Conservation (phyloP, 1,140 invertebrate species). For the Oncopodura yosiiana region DNA sequence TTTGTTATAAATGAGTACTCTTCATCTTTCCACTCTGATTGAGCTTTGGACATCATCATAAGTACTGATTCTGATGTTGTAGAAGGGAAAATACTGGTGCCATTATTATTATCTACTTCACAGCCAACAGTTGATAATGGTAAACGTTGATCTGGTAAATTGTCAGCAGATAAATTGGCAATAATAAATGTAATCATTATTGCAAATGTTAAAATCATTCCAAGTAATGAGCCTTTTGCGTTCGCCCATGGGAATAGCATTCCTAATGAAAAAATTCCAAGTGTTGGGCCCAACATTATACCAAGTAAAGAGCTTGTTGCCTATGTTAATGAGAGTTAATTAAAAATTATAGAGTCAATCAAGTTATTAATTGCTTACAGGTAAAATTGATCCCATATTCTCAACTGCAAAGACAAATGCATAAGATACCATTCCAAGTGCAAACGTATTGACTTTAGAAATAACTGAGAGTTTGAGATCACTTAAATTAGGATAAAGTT, state of each 20-base stretch:
- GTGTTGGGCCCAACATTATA: constrained; percentile 24
- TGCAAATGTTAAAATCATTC: constrained; percentile 13
- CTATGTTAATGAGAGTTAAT: not conserved
- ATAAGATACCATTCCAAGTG: constrained; percentile 28
- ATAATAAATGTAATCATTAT: constrained; percentile 20
- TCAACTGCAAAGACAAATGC: constrained; percentile 30
- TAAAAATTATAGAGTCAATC: not conserved
- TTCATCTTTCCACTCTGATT: too few species aligned
- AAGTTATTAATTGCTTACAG: constrained; percentile 18
- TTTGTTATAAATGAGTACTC: too few species aligned
- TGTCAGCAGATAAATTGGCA: constrained; percentile 8
- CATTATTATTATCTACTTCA: too few species aligned
- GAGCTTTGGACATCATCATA: too few species aligned
- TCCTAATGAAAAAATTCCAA: constrained; percentile 26
- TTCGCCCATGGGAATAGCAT: constrained; percentile 30
- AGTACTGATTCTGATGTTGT: too few species aligned
- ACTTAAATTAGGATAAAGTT: constrained; percentile 25
- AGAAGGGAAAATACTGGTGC: too few species aligned
- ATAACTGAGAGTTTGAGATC: constrained; percentile 21
- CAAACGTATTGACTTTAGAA: constrained; percentile 26
- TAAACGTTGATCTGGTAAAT: constrained; percentile 17
- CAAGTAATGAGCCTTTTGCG: constrained; percentile 18
- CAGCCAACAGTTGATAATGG: constrained; percentile 6
- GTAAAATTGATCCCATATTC: constrained; percentile 28
- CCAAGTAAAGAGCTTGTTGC: constrained; percentile 26